These are phyloP conservation scores for Cepaea hortensis DNA, from an alignment of 2,888 invertebrate genomes.

Conservation along the genomic window DNA sequence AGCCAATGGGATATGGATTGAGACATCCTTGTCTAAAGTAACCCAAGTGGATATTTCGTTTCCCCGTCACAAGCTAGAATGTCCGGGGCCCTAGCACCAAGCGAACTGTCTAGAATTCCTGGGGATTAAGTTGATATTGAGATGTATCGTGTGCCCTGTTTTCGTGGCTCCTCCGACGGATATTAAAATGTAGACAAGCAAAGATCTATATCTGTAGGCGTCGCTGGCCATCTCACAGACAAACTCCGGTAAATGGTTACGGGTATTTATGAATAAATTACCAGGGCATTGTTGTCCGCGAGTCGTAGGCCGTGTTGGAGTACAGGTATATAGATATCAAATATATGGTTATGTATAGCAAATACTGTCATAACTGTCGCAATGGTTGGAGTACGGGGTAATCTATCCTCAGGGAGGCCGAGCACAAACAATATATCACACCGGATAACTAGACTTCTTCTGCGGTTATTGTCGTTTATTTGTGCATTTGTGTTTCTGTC, in stretches of 20 bases:
- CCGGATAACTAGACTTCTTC: not conserved
- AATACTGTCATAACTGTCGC: constrained; percentile 3
- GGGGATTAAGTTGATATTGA: not conserved
- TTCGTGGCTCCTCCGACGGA: not conserved
- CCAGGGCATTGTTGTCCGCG: not conserved
- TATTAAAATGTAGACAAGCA: constrained; percentile 3
- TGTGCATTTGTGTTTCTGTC: not conserved
- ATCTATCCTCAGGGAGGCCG: not conserved
- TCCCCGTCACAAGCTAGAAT: not conserved
- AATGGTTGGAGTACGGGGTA: not conserved
- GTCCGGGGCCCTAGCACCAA: not conserved
- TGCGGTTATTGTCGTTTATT: not conserved
- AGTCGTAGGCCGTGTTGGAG: not conserved
- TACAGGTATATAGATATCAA: not conserved
- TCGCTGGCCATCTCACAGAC: not conserved
- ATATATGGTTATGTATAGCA: not conserved
- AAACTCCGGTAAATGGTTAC: not conserved
- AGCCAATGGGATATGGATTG: too few relatives aligned
- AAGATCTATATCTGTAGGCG: constrained; percentile 1
- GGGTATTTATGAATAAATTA: not conserved
- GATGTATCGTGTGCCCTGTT: not conserved
- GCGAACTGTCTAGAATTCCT: not conserved
- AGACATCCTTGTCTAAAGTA: not conserved
- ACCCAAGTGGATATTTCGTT: not conserved
- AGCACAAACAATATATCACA: not conserved